Evolutionary conservation across 2,888 invertebrate species (phyloP), one percentile per base, ranked within the genome.

Genomic region (Sylvicola cinctus): DNA sequence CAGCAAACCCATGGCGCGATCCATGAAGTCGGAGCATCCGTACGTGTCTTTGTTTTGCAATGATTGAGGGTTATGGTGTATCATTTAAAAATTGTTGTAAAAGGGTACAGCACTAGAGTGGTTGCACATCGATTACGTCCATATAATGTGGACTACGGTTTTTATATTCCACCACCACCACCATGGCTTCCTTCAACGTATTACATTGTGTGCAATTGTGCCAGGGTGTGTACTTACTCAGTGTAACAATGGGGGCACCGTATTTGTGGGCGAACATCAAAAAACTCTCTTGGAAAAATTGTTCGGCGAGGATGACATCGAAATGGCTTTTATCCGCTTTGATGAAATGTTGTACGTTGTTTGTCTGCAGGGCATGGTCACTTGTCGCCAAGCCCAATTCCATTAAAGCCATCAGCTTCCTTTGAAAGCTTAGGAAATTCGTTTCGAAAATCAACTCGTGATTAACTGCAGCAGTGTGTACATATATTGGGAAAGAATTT

Each of bases 211-310:
- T n/a, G n/a, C n/a, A n/a, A n/a, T n/a, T n/a, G n/a, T n/a, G n/a
- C n/a, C n/a, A n/a, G n/a, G n/a, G n/a, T n/a, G n/a, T n/a, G 8
- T n/a, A 31, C 14, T 16, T 16, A 30, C 42, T 37, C 4, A 50
- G 40, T 0, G 60, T 52, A 2, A 61, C 50, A 11, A 59, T 44
- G 0, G 61, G 60, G 17, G 55, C 57, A 10, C 52, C 50, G 37
- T 56, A 57, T 41, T 59, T 57, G 32, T 54, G 50, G 4, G 52
- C 55, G 37, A 62, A 54, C 47, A 59, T 57, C 2, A 58, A 48
- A 35, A 58, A 53, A 7, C 61, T 58, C 40, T 62, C 60, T 37
- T 55, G 57, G 34, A 59, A 55, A 41, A 60, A 59, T 34, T 58
- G 57, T 36, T 60, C 59, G 35, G 56, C 38, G 1, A 62, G 47